Evolutionary conservation across 2,113 vertebrate species (phyloP).

Genomic region (Heloderma charlesbogerti): DNA sequence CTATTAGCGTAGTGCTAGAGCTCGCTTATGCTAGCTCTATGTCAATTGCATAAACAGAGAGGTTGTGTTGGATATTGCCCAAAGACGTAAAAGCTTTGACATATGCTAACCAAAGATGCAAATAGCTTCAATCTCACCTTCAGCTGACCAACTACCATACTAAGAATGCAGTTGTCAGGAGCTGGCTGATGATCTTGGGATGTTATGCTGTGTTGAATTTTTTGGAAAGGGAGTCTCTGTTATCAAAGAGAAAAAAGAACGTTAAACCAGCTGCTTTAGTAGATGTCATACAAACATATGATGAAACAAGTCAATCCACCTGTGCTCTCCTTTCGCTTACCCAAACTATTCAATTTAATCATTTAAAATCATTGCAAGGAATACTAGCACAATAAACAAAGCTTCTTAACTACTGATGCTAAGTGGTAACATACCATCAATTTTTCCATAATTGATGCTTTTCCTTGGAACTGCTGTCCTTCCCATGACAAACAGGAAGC

Average conservation of each 20-base stretch:
- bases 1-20: no score
- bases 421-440: conserved; percentile 65
- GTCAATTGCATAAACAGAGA: no score
- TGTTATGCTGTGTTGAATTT: conserved; percentile 98
- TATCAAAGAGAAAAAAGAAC: conserved; percentile 54
- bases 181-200: conserved; percentile 99
- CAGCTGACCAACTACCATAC: conserved; percentile 99
- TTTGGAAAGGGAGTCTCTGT: conserved; percentile 96
- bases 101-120: background rate
- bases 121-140: conserved; percentile 83
- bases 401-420: background rate
- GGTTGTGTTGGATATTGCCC: no score
- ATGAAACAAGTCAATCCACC: background rate
- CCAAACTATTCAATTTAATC: background rate
- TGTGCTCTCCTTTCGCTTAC: background rate
- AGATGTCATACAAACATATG: background rate
- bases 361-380: background rate
- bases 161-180: conserved; percentile 96
- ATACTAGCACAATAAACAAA: background rate
- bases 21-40: no score
- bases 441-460: conserved; percentile 73
- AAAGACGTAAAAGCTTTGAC: background rate
- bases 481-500: conserved; percentile 80
- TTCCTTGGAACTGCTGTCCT: conserved; percentile 75
- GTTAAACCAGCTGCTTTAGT: background rate